phyloP scores from a whole-genome alignment of 2,797 vertebrate genomes.

The Mormyrus hasselquistii region DNA sequence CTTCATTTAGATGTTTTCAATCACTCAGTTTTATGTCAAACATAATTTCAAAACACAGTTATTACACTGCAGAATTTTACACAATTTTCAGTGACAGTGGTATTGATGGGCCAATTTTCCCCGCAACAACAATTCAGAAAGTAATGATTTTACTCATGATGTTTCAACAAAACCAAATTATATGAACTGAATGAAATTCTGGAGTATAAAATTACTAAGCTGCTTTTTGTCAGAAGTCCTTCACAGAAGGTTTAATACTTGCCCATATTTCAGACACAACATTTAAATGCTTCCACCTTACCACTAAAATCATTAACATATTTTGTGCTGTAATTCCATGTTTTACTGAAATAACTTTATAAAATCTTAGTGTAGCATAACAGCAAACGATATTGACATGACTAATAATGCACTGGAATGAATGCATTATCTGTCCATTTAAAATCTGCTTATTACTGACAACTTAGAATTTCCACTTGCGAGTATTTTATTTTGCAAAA shows the following conservation, averaged over 20 bases:
- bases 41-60: slow-evolving; percentile 11
- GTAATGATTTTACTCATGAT: slow-evolving; percentile 23
- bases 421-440: not conserved
- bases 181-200: slow-evolving; percentile 4
- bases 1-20: not conserved
- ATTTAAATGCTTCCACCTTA: not conserved
- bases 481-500: slow-evolving; percentile 20
- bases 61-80: slow-evolving; percentile 8
- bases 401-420: not conserved
- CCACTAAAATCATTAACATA: not conserved
- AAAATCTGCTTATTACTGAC: not conserved
- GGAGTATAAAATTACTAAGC: not conserved
- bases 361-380: not conserved
- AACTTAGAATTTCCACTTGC: not conserved
- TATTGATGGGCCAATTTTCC: slow-evolving; percentile 8
- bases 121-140: slow-evolving; percentile 11
- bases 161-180: slow-evolving; percentile 13
- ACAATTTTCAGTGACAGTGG: slow-evolving; percentile 10
- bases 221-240: not conserved
- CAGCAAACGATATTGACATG: not conserved
- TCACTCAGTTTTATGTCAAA: not conserved
- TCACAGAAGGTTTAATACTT: not conserved
- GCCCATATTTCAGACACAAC: not conserved
- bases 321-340: not conserved
- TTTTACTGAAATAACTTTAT: not conserved